Evolutionary conservation across 2,113 vertebrate genomes (phyloP).

Genomic region (Strix aluco): DNA sequence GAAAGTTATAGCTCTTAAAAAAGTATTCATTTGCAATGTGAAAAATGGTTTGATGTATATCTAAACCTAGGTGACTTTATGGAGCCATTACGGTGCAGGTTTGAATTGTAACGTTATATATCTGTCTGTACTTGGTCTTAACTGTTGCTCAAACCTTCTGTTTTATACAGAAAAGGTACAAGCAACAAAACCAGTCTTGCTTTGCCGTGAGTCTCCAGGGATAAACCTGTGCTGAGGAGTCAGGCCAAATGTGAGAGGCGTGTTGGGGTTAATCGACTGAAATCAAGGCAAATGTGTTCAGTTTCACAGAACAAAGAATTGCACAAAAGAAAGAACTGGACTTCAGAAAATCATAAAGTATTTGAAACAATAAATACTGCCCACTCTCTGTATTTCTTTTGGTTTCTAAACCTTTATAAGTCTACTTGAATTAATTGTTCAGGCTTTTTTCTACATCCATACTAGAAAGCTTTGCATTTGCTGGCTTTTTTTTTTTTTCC

Average conservation of each 20-base stretch:
- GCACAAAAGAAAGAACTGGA: neutral
- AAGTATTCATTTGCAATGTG: conserved; percentile 27
- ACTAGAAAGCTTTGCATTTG: neutral
- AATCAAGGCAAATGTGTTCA: too few relatives aligned
- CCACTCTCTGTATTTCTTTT: neutral
- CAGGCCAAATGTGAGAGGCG: too few relatives aligned
- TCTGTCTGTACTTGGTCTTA: neutral
- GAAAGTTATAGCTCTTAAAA: conserved; percentile 47
- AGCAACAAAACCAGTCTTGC: neutral
- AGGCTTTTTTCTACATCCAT: neutral
- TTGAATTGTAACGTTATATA: neutral
- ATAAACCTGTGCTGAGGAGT: too few relatives aligned
- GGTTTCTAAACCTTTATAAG: neutral
- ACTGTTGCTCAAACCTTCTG: neutral
- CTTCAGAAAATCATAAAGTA: neutral
- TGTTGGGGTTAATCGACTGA: too few relatives aligned
- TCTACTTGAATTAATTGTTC: neutral
- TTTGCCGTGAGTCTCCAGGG: neutral
- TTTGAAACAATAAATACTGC: neutral
- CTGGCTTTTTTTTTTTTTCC: neutral
- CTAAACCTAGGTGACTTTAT: conserved; percentile 31
- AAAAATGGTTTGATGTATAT: neutral
- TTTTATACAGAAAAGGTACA: neutral
- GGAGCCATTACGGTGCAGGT: neutral
- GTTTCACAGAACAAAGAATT: neutral